These are phyloP conservation scores for Nomada lathburiana DNA, from an alignment of 2,888 invertebrate genomes.

Conservation along the genomic window DNA sequence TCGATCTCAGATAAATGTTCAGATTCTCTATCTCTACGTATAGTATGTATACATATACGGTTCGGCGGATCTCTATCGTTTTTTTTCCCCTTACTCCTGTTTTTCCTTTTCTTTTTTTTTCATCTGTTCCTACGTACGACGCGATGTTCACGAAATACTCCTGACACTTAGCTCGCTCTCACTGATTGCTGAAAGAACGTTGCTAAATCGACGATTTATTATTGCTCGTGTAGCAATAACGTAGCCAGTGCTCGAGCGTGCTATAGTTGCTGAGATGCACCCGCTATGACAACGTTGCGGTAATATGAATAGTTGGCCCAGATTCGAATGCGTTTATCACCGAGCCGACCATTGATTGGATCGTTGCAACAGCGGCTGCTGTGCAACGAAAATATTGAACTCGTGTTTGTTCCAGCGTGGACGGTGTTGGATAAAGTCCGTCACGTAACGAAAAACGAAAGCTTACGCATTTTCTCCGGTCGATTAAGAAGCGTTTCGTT, in stretches of 20 bases:
- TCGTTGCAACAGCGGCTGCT: slow-evolving; percentile 39
- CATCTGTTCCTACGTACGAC: not conserved
- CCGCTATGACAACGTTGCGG: slow-evolving; percentile 69
- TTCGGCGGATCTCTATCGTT: slow-evolving; percentile 7
- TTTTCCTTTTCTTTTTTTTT: not conserved
- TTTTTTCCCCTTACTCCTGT: not conserved
- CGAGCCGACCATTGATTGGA: slow-evolving; percentile 54
- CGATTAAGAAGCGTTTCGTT: not conserved
- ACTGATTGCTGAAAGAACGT: slow-evolving; percentile 72
- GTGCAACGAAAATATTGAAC: slow-evolving; percentile 11
- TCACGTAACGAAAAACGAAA: not conserved
- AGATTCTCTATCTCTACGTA: slow-evolving; percentile 12
- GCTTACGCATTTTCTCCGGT: not conserved
- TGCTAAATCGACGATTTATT: slow-evolving; percentile 75
- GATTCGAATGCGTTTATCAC: slow-evolving; percentile 58
- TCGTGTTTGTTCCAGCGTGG: not conserved
- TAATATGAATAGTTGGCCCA: slow-evolving; percentile 69
- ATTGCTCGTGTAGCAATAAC: slow-evolving; percentile 71
- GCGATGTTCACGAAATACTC: slow-evolving; percentile 52
- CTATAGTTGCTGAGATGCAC: slow-evolving; percentile 54
- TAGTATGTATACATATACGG: not conserved
- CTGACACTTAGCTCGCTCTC: slow-evolving; percentile 57
- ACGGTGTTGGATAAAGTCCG: not conserved
- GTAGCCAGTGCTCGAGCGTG: slow-evolving; percentile 35
- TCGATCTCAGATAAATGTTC: slow-evolving; percentile 42